Evolutionary conservation across 1,140 invertebrate genomes (phyloP).

Genomic region (Leptopilina clavipes): DNA sequence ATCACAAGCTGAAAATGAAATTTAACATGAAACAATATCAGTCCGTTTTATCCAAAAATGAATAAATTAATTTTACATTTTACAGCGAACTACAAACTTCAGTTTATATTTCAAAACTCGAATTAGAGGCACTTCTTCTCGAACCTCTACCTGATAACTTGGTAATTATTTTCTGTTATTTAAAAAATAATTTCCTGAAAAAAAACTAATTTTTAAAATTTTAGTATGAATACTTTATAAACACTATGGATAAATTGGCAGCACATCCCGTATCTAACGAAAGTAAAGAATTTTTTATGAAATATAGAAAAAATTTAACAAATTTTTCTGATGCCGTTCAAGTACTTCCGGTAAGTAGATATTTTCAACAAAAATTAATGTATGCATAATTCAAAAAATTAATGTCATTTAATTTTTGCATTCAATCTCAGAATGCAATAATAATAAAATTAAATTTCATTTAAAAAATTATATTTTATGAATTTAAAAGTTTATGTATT

Average conservation of each 20-base stretch:
- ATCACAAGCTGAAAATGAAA: not conserved
- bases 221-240: conserved; percentile 84
- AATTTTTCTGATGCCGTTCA: conserved; percentile 75
- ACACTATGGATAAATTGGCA: conserved; percentile 82
- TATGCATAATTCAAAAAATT: not conserved
- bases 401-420: no score
- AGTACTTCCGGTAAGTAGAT: conserved; percentile 70
- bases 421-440: no score
- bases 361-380: conserved; percentile 13
- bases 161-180: conserved; percentile 61
- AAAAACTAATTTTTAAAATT: conserved; percentile 48
- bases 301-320: conserved; percentile 78
- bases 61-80: conserved; percentile 56
- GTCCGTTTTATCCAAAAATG: not conserved
- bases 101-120: conserved; percentile 81
- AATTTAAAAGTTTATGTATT: not conserved
- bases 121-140: conserved; percentile 81
- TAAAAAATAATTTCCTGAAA: not conserved
- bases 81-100: conserved; percentile 76
- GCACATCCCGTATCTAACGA: conserved; percentile 83
- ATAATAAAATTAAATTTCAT: no score
- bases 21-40: not conserved
- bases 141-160: conserved; percentile 84
- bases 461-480: no score
- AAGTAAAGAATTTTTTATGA: conserved; percentile 82